Conservation (phyloP, 1,140 invertebrate species). For the Pemphigus obesinymphae region DNA sequence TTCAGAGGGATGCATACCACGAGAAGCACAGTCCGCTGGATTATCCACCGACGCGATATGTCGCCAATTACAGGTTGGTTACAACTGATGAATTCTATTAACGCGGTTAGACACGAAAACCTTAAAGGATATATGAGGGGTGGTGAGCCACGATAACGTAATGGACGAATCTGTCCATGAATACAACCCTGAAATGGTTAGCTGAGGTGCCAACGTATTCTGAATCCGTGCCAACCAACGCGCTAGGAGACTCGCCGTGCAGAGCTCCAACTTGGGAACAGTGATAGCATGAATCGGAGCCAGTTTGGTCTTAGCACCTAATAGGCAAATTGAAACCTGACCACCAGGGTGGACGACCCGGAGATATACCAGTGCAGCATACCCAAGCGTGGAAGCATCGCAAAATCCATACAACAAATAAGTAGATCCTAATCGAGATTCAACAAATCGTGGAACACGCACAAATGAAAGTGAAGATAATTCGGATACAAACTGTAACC, state of each 20-base stretch:
- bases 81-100: not conserved
- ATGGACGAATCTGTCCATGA: not conserved
- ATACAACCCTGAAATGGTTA: not conserved
- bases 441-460: not conserved
- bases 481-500: too few species aligned
- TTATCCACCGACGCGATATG: not conserved
- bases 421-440: too few species aligned
- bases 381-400: too few species aligned
- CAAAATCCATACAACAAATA: too few species aligned
- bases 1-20: not conserved
- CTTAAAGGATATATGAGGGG: not conserved
- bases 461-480: too few species aligned
- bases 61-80: not conserved
- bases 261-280: too few species aligned
- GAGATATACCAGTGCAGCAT: too few species aligned
- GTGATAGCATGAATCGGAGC: too few species aligned
- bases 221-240: not conserved
- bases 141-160: not conserved
- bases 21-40: not conserved
- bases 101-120: not conserved
- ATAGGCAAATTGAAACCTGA: too few species aligned
- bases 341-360: too few species aligned
- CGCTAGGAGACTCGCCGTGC: too few species aligned
- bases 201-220: not conserved
- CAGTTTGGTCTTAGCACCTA: too few species aligned